Evolutionary conservation across 2,113 vertebrate genomes (phyloP).

Genomic region (Aegypius monachus): DNA sequence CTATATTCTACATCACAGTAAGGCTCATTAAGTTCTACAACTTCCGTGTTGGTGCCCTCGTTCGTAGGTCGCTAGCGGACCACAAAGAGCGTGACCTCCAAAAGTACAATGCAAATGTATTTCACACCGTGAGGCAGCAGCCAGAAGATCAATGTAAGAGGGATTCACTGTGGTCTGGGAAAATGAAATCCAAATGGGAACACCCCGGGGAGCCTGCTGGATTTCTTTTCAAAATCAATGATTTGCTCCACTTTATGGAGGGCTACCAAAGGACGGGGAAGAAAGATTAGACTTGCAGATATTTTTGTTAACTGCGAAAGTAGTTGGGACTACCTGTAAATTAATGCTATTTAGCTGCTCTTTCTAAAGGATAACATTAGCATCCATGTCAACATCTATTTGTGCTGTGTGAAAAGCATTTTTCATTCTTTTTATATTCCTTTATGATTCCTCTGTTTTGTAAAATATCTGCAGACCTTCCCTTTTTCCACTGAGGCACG

Average conservation of each 20-base stretch:
- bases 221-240: not conserved
- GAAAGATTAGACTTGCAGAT: not conserved
- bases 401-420: not conserved
- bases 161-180: not conserved
- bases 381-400: not conserved
- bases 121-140: not conserved
- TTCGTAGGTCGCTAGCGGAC: not conserved
- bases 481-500: not conserved
- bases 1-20: not conserved
- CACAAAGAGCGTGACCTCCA: not conserved
- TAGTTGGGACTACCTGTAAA: not conserved
- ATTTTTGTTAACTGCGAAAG: not conserved
- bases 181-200: not conserved
- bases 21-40: not conserved
- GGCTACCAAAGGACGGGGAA: not conserved
- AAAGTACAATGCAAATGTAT: not conserved
- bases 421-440: not conserved
- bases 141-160: not conserved
- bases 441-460: not conserved
- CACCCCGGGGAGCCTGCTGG: not conserved
- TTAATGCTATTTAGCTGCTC: not conserved
- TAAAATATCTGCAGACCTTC: not conserved
- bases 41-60: not conserved
- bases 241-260: not conserved
- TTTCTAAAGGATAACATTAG: not conserved